Percentiles rank a stretch among this genome's conserved stretches.
Conservation (phyloP, 2,113 vertebrate genomes). For the Tetraodon nigroviridis region DNA sequence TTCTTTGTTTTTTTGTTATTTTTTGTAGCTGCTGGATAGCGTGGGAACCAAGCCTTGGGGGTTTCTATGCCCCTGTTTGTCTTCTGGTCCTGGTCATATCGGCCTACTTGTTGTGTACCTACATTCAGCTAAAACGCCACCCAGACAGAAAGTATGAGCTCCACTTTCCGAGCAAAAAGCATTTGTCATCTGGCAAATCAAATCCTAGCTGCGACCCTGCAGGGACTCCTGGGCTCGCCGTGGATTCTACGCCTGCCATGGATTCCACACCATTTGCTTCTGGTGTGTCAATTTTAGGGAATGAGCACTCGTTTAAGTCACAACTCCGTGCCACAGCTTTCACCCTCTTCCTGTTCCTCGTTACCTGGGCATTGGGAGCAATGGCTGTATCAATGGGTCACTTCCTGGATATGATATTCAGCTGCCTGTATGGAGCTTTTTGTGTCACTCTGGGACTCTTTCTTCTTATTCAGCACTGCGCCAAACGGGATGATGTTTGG, state of each 20-base stretch:
- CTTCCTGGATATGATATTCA: conserved; percentile 97
- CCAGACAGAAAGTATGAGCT: conserved; percentile 92
- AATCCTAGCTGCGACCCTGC: conserved; percentile 68
- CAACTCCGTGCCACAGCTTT: conserved; percentile 89
- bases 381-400: conserved; percentile 88
- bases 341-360: conserved; percentile 85
- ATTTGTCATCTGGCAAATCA: conserved; percentile 69
- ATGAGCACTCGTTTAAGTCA: conserved; percentile 94
- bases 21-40: conserved; percentile 94
- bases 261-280: conserved; percentile 64
- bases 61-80: conserved; percentile 85
- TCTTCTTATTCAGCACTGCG: conserved; percentile 95
- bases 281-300: conserved; percentile 78
- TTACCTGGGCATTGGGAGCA: conserved; percentile 92
- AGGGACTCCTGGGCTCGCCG: conserved; percentile 36
- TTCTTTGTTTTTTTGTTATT: background rate
- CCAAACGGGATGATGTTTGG: conserved; percentile 96
- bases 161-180: conserved; percentile 77
- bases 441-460: conserved; percentile 95
- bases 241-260: conserved; percentile 46
- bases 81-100: conserved; percentile 87
- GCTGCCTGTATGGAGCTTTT: conserved; percentile 94
- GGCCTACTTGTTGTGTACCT: conserved; percentile 85
- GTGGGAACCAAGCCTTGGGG: conserved; percentile 93
- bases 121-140: conserved; percentile 85